Evolutionary conservation across 2,113 vertebrate species (phyloP).

Genomic region (Engraulis encrasicolus): DNA sequence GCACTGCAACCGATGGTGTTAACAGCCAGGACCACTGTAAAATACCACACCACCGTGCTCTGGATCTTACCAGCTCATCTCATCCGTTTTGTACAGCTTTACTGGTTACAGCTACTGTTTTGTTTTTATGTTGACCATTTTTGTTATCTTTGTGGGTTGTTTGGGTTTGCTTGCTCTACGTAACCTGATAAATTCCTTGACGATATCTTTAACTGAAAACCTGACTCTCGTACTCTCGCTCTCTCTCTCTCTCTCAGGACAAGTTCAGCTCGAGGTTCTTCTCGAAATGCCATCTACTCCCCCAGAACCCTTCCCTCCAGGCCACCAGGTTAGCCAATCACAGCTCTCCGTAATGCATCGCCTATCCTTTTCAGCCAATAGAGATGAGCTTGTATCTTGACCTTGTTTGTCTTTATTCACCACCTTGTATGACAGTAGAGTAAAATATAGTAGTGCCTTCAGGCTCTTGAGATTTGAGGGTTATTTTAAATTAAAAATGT

Average conservation of each 20-base stretch:
- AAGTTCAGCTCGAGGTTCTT: conserved; percentile 68
- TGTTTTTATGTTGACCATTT: neutral
- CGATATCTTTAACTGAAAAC: neutral
- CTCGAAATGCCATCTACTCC: conserved; percentile 58
- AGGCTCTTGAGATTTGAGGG: too few species aligned
- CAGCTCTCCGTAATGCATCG: neutral
- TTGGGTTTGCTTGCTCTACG: neutral
- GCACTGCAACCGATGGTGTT: too few species aligned
- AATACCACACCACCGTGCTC: too few species aligned
- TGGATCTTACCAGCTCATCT: neutral
- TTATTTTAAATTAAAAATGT: too few species aligned
- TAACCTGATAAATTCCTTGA: neutral
- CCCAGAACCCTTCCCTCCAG: conserved; percentile 54
- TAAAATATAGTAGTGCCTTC: too few species aligned
- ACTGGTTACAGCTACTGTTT: neutral
- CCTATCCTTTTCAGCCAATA: neutral
- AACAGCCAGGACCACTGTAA: too few species aligned
- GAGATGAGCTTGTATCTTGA: too few species aligned
- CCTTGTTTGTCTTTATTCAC: neutral
- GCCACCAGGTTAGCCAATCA: conserved; percentile 64
- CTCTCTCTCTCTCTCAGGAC: conserved; percentile 62
- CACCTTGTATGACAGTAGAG: too few species aligned
- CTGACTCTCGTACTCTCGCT: neutral
- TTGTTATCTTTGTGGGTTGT: neutral
- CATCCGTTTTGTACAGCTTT: neutral